Evolutionary conservation across 2,113 vertebrate species (phyloP).

Genomic region (Thinocorus orbignyianus): DNA sequence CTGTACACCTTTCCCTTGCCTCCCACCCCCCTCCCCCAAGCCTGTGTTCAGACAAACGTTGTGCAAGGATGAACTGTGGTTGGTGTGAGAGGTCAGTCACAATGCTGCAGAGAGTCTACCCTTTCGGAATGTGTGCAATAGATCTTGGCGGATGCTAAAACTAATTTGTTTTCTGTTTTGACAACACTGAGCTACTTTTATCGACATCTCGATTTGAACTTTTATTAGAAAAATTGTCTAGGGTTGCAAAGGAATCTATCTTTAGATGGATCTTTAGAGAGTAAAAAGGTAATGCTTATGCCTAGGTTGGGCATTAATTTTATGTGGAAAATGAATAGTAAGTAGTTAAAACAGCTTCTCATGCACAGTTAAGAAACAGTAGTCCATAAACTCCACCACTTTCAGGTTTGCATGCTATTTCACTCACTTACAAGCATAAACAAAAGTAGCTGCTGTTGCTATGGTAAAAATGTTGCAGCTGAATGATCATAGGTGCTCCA

Average conservation of each 20-base stretch:
- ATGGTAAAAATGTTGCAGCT: neutral
- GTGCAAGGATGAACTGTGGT: neutral
- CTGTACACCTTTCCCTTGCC: rapidly evolving
- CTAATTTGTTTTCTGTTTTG: neutral
- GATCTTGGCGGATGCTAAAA: neutral
- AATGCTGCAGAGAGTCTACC: neutral
- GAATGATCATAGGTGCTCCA: neutral
- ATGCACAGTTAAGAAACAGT: neutral
- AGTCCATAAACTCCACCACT: neutral
- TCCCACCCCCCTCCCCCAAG: no score
- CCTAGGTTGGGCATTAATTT: neutral
- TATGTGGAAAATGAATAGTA: neutral
- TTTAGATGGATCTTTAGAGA: neutral
- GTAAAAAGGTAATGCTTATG: neutral
- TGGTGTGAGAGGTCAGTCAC: neutral
- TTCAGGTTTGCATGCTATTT: neutral
- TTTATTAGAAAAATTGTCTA: neutral
- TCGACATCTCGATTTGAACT: neutral
- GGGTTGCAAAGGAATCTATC: neutral
- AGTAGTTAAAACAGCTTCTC: neutral
- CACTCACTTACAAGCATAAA: neutral
- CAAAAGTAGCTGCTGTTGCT: neutral
- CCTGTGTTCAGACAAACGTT: neutral
- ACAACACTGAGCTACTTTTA: neutral
- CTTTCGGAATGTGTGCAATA: neutral